phyloP scores from a whole-genome alignment of 2,797 vertebrate species.

The Sitta carolinensis region DNA sequence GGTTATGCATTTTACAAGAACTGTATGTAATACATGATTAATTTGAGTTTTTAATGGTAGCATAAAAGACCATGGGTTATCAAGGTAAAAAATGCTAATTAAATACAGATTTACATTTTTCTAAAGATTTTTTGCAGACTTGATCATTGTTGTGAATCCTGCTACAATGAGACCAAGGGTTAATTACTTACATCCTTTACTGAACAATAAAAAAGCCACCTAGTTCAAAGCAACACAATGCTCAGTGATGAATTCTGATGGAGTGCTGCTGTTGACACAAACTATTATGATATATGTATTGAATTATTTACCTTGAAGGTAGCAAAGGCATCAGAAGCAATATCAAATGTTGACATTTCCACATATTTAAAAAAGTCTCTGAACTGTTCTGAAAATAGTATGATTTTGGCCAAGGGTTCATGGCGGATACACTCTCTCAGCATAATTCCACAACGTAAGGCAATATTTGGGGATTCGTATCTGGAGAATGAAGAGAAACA shows the following conservation, averaged over 20 bases:
- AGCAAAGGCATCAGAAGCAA: conserved; percentile 96
- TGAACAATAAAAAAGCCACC: neutral
- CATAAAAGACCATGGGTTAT: neutral
- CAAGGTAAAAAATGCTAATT: neutral
- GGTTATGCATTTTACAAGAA: neutral
- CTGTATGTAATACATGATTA: neutral
- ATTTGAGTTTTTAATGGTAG: neutral
- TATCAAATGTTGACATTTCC: conserved; percentile 98
- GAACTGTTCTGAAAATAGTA: conserved; percentile 90
- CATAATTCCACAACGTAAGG: conserved; percentile 96
- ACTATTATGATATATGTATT: neutral
- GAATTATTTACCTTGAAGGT: conserved; percentile 89
- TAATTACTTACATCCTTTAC: neutral
- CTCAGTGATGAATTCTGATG: neutral
- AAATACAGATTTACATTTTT: neutral
- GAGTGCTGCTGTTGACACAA: neutral
- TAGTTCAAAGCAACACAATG: neutral
- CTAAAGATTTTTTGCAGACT: neutral
- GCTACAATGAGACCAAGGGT: neutral
- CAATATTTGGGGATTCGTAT: conserved; percentile 91
- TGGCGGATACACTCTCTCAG: conserved; percentile 94
- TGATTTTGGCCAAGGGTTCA: conserved; percentile 90
- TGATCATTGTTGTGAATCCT: neutral
- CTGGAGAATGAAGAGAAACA: conserved; percentile 69
- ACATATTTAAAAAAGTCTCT: conserved; percentile 93